Percentiles rank a stretch among this genome's conserved stretches.
Conservation (phyloP, 2,113 vertebrate genomes). For the Tupaia tana region DNA sequence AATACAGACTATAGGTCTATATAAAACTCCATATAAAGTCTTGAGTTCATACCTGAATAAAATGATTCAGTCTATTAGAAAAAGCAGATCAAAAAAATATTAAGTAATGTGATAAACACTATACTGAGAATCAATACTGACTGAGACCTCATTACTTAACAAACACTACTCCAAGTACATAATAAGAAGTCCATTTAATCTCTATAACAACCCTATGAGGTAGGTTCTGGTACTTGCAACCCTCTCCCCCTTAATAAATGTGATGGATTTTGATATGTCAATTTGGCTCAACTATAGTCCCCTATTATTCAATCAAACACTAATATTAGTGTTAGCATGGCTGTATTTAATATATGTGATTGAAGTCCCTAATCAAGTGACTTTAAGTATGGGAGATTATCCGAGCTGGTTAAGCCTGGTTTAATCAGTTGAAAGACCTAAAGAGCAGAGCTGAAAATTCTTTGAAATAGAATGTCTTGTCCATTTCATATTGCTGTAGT, state of each 20-base stretch:
- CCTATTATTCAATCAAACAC: not conserved
- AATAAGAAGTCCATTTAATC: not conserved
- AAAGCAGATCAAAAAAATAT: slow-evolving; percentile 37
- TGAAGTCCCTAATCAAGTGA: not conserved
- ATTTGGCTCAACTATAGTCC: not conserved
- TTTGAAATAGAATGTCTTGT: not conserved
- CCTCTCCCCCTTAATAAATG: not conserved
- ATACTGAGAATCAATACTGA: not conserved
- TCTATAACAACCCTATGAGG: not conserved
- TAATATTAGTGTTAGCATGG: not conserved
- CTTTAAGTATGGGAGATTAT: not conserved
- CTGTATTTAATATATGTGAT: not conserved
- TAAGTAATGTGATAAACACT: not conserved
- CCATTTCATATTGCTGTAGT: too few relatives aligned
- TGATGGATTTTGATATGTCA: not conserved
- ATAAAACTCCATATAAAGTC: not conserved
- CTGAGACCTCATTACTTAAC: not conserved
- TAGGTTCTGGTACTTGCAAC: not conserved
- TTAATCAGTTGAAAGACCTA: not conserved
- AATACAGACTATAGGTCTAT: not conserved
- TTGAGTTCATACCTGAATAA: not conserved
- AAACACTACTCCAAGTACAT: slow-evolving; percentile 5
- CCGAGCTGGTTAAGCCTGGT: not conserved
- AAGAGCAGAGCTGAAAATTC: not conserved
- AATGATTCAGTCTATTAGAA: not conserved